Evolutionary conservation across 2,888 invertebrate species (phyloP), one percentile per base, ranked within the genome.

Genomic region (Caenorhabditis sinica): DNA sequence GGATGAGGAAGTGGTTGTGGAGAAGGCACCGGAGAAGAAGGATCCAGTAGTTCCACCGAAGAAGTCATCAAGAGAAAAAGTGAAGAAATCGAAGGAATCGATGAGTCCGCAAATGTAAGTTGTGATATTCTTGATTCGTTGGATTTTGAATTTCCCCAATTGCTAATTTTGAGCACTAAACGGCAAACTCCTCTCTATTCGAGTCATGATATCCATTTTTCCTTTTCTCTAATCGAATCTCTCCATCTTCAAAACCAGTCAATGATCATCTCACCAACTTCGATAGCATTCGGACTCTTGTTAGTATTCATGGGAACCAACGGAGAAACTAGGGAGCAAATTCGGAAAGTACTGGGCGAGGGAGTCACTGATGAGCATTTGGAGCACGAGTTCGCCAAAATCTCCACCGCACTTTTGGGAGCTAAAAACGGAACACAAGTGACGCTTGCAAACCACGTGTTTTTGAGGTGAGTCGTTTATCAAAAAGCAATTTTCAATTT

Each of bases 251-350:
- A n/a, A n/a, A 69, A 65, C 25, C 73, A 82, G 20, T 86, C 87
- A 0, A 36, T 77, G 25, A 86, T 90, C 25, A 71, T 90, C 66
- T 90, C 90, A 11, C 90, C 90, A 6, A 76, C 89, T 33, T 89
- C 89, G 9, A 87, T 90, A 28, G 74, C 87, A 13, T 74, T 88
- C 13, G 88, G 89, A 11, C 68, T 90, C 13, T 85, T 89, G 1
- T 83, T 91, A 56, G 87, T 88, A 71, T 90, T 91, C 73, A 88
- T 86, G 49, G 91, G 90, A 20, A 88, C 91, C 2, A 83, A 82
- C n/a, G 89, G 88, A 56, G 73, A 87, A n/a, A 91, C 91, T 13
- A 75, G 74, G 9, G n/a, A 83, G 36, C 85, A 91, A 72, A 87
- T 91, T n/a, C 74, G 79, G 1, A 45, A 82, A 15, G 85, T 85